A percentile compares a stretch with the other conserved stretches of the same genome.
These are phyloP conservation scores for Cephus nigrinus DNA, from an alignment of 2,888 invertebrate genomes.

Conservation along the genomic window DNA sequence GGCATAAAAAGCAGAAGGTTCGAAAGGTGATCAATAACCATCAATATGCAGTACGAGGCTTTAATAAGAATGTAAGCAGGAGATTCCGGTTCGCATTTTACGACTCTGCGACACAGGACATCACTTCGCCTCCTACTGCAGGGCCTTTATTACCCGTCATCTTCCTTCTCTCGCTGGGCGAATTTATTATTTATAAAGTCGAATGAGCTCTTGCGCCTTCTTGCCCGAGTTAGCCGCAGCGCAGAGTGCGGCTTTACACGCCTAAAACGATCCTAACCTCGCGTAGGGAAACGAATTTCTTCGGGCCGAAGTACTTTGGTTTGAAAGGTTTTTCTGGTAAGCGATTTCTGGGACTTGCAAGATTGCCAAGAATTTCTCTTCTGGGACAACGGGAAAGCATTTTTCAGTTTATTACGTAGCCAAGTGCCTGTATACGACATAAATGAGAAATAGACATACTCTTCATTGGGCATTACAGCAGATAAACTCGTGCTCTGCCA, in stretches of 20 bases:
- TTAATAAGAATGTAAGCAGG: conserved; percentile 52
- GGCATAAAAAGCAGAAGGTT: not conserved
- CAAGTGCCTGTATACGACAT: not conserved
- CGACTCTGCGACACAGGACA: conserved; percentile 61
- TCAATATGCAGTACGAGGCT: conserved; percentile 58
- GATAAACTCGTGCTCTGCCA: not conserved
- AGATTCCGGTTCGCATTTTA: conserved; percentile 41
- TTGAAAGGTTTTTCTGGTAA: not conserved
- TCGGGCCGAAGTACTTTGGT: not conserved
- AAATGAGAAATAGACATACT: not conserved
- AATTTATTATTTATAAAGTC: conserved; percentile 63
- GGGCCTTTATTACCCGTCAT: conserved; percentile 55
- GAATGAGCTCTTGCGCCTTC: conserved; percentile 47
- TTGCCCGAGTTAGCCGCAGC: conserved; percentile 38
- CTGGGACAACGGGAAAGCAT: not conserved
- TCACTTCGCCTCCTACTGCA: conserved; percentile 59
- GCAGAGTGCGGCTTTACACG: conserved; percentile 32
- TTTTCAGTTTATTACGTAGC: not conserved
- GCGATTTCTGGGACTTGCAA: not conserved
- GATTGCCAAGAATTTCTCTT: not conserved
- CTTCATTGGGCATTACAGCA: not conserved
- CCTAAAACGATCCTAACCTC: conserved; percentile 3
- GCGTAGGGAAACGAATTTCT: not conserved
- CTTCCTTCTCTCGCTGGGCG: conserved; percentile 32
- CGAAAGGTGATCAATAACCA: conserved; percentile 54